Conservation (phyloP, 2,888 invertebrate genomes). For the Lamproptera curius region DNA sequence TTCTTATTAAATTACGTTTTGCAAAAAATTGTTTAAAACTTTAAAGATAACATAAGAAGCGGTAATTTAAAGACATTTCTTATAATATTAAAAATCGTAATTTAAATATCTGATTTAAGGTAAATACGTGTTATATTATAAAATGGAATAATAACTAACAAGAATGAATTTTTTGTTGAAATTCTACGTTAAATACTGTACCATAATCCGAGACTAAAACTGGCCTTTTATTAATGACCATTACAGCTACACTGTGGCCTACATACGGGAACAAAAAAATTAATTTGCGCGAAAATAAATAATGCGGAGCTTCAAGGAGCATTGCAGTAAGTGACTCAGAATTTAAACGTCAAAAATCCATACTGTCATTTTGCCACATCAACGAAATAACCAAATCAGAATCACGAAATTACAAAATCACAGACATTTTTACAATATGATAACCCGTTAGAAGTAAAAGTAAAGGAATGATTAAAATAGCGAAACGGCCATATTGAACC, state of each 20-base stretch:
- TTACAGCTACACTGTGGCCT: background rate
- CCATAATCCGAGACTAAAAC: too few species aligned
- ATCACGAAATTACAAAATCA: constrained; percentile 11
- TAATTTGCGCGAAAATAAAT: constrained; percentile 32
- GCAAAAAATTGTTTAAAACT: too few species aligned
- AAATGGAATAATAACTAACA: too few species aligned
- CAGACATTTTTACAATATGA: constrained; percentile 18
- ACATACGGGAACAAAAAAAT: constrained; percentile 5
- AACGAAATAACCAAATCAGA: constrained; percentile 41
- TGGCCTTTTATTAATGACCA: background rate
- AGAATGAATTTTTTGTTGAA: too few species aligned
- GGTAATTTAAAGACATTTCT: too few species aligned
- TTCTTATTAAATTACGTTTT: too few species aligned
- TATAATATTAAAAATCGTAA: too few species aligned
- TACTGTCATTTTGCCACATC: constrained; percentile 74
- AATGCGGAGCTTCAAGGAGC: constrained; percentile 25
- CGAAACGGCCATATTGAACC: constrained; percentile 76
- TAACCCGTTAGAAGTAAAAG: constrained; percentile 23
- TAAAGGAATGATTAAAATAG: constrained; percentile 41
- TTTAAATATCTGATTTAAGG: too few species aligned
- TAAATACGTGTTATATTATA: too few species aligned
- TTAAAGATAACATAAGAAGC: too few species aligned
- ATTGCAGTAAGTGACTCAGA: constrained; percentile 62
- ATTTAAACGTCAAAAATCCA: constrained; percentile 66
- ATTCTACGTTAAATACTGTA: too few species aligned